Base-by-base conservation (phyloP, 2,888 invertebrate genomes). In the Meteorus cinctellus region DNA sequence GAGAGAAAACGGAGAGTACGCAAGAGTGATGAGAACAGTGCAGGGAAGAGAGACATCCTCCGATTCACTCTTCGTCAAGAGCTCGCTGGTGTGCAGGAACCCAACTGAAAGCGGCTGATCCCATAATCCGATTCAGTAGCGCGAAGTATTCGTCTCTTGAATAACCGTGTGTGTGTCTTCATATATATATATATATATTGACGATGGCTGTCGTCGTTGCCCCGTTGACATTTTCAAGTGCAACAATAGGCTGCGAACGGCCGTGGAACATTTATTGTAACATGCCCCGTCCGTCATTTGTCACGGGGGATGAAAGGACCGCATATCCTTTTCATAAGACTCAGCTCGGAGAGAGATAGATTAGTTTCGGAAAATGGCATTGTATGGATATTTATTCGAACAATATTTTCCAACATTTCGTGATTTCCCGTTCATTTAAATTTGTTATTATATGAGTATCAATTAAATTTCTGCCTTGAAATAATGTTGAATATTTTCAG, bases 121-220 rank as follows among this genome's bases (percentile, higher is more conserved):
- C 84, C 80, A 84, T 87, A 89, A 89, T 89, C 89, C 86, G 88
- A 88, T 88, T 88, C 85, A 82, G 79, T 77, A 82, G 78, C 81
- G 78, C 85, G 77, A 74, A 36, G 80, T 81, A 84, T 81, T 55
- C 79, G 77, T 75, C 75, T 75, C 68, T 77, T 34, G 16, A 60
- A 5, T 51, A 29, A 29, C 16, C 19, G 16, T 24, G 1, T 24
- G 24, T 24, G 24, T 24, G 24, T 24, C 24, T 24, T 24, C 24
- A 24, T 24, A 19, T 29, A 19, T n/a, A 19, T 45, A 45, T 60
- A 62, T 62, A 41, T 65, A 75, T 41, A 70, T 66, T 76, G 75
- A 76, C 72, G 74, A 72, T 41, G 41, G 76, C 51, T 67, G 66
- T 62, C 72, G 67, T 73, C 63, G 48, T 31, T 36, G 67, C 82